Percentiles rank a stretch among this genome's conserved stretches.
phyloP scores from a whole-genome alignment of 2,113 vertebrate genomes.

The Oenanthe melanoleuca region DNA sequence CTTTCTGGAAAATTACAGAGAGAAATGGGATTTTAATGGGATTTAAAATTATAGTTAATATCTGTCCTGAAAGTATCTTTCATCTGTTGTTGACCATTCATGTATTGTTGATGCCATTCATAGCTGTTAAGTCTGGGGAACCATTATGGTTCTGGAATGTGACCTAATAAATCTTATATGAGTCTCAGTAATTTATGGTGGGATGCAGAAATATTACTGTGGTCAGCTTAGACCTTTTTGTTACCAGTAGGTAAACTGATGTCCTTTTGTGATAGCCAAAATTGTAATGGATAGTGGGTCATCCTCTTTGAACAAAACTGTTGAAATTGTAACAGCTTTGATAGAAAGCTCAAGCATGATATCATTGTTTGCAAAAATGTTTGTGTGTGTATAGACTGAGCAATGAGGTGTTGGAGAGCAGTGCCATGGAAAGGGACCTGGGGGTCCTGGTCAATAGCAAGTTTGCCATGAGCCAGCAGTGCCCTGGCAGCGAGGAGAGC shows the following conservation, averaged over 20 bases:
- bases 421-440: not conserved
- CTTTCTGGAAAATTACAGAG: not conserved
- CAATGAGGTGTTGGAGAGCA: accelerated
- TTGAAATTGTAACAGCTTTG: not conserved
- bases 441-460: accelerated
- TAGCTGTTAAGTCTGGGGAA: not conserved
- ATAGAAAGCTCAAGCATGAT: not conserved
- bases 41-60: not conserved
- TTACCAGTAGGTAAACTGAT: not conserved
- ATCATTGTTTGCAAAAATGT: not conserved
- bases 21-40: not conserved
- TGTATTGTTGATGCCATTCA: not conserved
- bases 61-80: not conserved
- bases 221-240: not conserved
- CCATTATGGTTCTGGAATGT: not conserved
- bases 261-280: not conserved
- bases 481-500: not conserved
- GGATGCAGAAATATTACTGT: not conserved
- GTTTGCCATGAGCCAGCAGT: accelerated
- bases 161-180: not conserved
- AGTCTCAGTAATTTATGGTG: not conserved
- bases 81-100: not conserved
- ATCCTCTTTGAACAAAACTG: not conserved
- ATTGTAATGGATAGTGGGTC: not conserved
- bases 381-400: accelerated